Evolutionary conservation across 2,888 invertebrate genomes (phyloP).

Genomic region (Cosmorhoe ocellata): DNA sequence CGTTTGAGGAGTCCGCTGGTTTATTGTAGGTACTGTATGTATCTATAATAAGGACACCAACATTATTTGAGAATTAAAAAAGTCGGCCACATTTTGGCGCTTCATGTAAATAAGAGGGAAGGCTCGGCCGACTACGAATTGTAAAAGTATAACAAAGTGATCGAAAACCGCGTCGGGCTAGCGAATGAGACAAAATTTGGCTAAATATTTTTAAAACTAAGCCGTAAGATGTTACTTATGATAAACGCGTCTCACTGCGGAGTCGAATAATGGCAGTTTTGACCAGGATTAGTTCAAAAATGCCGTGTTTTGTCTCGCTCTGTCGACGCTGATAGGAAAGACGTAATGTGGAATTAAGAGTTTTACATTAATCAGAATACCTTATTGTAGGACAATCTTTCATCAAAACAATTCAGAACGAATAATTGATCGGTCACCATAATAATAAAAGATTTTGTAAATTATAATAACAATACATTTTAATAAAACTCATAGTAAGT

Average conservation of each 20-base stretch:
- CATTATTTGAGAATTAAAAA: constrained; percentile 15
- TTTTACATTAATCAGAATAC: constrained; percentile 26
- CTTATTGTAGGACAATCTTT: constrained; percentile 25
- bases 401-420: no score
- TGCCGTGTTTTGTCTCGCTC: constrained; percentile 36
- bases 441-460: no score
- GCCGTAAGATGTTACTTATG: constrained; percentile 27
- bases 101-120: constrained; percentile 48
- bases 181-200: constrained; percentile 36
- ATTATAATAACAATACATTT: no score
- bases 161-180: constrained; percentile 35
- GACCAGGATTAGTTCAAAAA: constrained; percentile 22
- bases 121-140: constrained; percentile 42
- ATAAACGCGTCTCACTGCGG: constrained; percentile 26
- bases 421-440: no score
- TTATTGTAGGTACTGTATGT: constrained; percentile 33
- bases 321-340: constrained; percentile 31
- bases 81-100: constrained; percentile 39
- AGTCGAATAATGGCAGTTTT: constrained; percentile 29
- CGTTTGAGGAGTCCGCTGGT: constrained; percentile 5
- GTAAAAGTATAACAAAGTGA: constrained; percentile 33
- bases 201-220: constrained; percentile 35
- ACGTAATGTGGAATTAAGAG: constrained; percentile 33
- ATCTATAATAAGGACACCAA: constrained; percentile 17
- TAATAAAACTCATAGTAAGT: no score